A percentile compares a stretch with the other conserved stretches of the same genome.
Evolutionary conservation across 2,888 invertebrate genomes (phyloP).

Genomic region (Patella pellucida): DNA sequence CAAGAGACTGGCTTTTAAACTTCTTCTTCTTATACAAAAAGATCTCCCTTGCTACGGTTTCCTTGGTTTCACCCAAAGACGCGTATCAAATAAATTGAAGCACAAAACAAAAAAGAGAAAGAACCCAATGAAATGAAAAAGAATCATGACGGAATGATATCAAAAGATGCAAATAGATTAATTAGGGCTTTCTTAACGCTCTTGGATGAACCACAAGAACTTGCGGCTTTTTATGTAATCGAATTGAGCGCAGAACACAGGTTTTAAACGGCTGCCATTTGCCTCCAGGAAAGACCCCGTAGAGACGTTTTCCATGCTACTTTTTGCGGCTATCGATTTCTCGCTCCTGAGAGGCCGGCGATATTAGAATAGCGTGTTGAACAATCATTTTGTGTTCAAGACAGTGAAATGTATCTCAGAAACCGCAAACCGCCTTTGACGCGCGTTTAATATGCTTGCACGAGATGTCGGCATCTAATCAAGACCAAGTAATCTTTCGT

Average conservation of each 20-base stretch:
- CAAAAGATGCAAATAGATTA: constrained; percentile 26
- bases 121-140: background rate
- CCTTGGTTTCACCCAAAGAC: background rate
- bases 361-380: constrained; percentile 9
- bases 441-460: constrained; percentile 25
- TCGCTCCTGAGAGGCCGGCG: background rate
- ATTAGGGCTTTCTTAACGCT: constrained; percentile 17
- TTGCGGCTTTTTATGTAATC: constrained; percentile 13
- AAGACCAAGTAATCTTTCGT: constrained; percentile 23
- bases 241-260: constrained; percentile 3
- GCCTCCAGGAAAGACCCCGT: background rate
- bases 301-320: constrained; percentile 8
- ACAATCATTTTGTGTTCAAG: constrained; percentile 12
- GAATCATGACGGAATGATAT: constrained; percentile 18
- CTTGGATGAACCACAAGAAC: constrained; percentile 21
- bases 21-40: too few species aligned
- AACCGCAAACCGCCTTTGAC: constrained; percentile 30
- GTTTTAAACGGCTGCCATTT: constrained; percentile 11
- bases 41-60: background rate
- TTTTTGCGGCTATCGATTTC: constrained; percentile 20
- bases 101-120: background rate
- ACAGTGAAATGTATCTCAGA: constrained; percentile 14
- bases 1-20: too few species aligned
- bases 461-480: constrained; percentile 22
- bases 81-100: background rate